Percentiles rank a stretch among this genome's conserved stretches.
Conservation (phyloP, 2,888 invertebrate genomes). For the Liopterus haemorrhoidalis region DNA sequence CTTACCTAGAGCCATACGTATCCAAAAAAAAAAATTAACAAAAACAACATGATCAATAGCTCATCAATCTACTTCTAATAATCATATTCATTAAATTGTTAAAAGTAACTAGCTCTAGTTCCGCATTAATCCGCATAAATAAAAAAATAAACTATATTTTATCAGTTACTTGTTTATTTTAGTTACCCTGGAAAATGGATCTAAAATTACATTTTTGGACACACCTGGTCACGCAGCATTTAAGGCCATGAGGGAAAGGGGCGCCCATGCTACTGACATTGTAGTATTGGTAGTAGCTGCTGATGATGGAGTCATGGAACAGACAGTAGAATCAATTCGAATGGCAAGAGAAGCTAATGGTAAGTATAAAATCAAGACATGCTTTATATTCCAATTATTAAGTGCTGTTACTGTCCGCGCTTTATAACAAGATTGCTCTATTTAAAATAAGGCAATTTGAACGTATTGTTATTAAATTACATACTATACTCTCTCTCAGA, state of each 20-base stretch:
- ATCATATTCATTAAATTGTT: no score
- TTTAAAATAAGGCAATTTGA: no score
- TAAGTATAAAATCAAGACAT: slow-evolving; percentile 35
- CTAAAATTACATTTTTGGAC: slow-evolving; percentile 88
- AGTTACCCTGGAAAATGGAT: slow-evolving; percentile 65
- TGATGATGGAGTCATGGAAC: slow-evolving; percentile 98
- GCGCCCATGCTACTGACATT: slow-evolving; percentile 90
- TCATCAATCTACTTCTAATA: no score
- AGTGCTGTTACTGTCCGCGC: neutral
- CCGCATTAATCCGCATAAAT: neutral
- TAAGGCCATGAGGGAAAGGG: slow-evolving; percentile 85
- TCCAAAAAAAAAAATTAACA: no score
- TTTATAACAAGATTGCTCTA: neutral
- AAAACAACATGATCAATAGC: no score
- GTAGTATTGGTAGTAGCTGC: slow-evolving; percentile 95
- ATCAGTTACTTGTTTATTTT: slow-evolving; percentile 28
- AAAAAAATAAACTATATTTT: neutral
- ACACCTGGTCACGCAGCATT: slow-evolving; percentile 99
- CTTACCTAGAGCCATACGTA: no score
- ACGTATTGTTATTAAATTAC: no score
- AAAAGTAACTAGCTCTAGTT: neutral
- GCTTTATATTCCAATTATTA: slow-evolving; percentile 1
- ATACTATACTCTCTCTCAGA: no score
- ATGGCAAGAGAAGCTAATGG: slow-evolving; percentile 76
- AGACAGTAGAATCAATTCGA: slow-evolving; percentile 85